Evolutionary conservation across 2,888 invertebrate genomes (phyloP), one percentile per base, ranked within the genome.

Genomic region (Heliconius sara): DNA sequence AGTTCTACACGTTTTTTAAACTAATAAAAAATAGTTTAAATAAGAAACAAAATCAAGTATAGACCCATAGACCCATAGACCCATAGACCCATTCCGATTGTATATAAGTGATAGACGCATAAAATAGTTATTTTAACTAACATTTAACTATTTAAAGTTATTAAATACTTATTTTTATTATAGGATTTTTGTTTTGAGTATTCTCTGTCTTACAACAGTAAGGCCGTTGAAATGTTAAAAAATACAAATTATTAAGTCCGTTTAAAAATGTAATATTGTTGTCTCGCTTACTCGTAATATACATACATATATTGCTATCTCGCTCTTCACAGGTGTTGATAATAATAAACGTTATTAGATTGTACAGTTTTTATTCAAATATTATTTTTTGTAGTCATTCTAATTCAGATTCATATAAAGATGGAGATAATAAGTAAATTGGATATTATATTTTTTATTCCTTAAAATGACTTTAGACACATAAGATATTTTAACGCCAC

Each of bases 141-240:
- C 25, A 43, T 65, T 78, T 52, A 47, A 12, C 22, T 78, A 78
- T 67, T 60, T 43, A 27, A 60, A 77, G 39, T 63, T 65, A 71
- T 66, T 77, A 77, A 74, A 52, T 76, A 60, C 67, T 74, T 81
- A 83, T 81, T 76, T 79, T 81, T 75, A 80, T 81, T 73, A 87
- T 89, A 91, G 90, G 90, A 91, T 89, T 90, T 89, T 84, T 87
- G 87, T 85, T 91, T 86, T 92, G 87, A 87, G 87, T 87, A 87
- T 87, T 87, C 78, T 84, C 79, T 79, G 79, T 74, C 74, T 70
- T 73, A 79, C 79, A 79, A 77, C 79, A 81, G 76, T 78, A 78
- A 78, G 60, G 80, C 68, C 80, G 76, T 79, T 78, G 57, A 73
- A 75, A 75, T 43, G 74, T 65, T 65, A 39, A 19, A 75, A 65